phyloP scores from a whole-genome alignment of 2,888 invertebrate genomes.

The Hydrotaea diabolus region DNA sequence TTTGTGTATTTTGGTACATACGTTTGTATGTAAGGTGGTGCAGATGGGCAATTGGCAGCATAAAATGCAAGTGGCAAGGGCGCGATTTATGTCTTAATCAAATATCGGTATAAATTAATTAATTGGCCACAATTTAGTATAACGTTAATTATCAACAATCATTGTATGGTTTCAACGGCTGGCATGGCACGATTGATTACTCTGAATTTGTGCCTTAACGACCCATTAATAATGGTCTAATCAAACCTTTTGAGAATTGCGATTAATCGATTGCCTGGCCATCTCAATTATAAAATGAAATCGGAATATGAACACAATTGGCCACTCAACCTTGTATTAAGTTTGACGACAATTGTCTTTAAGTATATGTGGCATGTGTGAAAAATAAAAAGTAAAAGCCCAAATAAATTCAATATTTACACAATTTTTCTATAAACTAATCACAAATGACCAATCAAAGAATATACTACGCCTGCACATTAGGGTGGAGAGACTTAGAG shows the following conservation, averaged over 20 bases:
- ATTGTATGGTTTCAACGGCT: not conserved
- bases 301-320: not conserved
- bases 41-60: too few species aligned
- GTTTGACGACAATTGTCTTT: too few species aligned
- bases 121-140: slow-evolving; percentile 8
- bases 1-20: too few species aligned
- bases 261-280: not conserved
- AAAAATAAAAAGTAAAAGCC: slow-evolving; percentile 1
- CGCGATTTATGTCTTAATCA: slow-evolving; percentile 24
- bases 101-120: not conserved
- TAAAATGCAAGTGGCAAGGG: not conserved
- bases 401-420: slow-evolving; percentile 19
- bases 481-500: not conserved
- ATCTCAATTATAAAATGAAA: not conserved
- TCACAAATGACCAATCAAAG: slow-evolving; percentile 8
- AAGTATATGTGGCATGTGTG: not conserved
- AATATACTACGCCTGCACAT: not conserved
- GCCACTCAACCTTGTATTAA: too few species aligned
- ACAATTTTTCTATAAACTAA: slow-evolving; percentile 13
- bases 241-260: not conserved
- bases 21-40: too few species aligned
- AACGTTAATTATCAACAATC: slow-evolving; percentile 14
- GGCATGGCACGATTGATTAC: not conserved
- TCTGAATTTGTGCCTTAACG: not conserved
- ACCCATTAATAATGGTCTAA: slow-evolving; percentile 22